Base-by-base conservation (phyloP, 1,140 invertebrate species). In the Atta cephalotes region DNA sequence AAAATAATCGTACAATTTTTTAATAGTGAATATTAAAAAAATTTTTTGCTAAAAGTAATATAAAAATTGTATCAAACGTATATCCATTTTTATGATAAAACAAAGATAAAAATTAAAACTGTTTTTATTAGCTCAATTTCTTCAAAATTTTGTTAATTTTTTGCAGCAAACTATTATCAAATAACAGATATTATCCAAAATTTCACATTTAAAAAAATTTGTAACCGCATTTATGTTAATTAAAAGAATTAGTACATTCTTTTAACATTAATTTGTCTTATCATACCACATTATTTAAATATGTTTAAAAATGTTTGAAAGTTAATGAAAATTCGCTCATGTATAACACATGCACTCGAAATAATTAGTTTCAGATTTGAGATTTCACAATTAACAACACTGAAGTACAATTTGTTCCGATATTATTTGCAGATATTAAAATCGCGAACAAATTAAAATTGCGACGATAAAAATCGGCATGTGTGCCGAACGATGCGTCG, bases 401-500 rank as follows among this genome's bases (percentile, higher is more conserved):
- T 60, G 39, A 28, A 49, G 2, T 56, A 39, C 21, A 4, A 81
- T 45, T 56, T 58, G 18, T 53, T 58, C 2, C 51, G 72, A 78
- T n/a, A 14, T 21, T 78, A 25, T 65, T 63, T 16, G 14, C n/a
- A 28, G 16, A 2, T 45, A 51, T 51, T 49, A 16, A 87, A 81
- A 71, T 71, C 45, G 14, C 39, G 39, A 66, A 7, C 16, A 1
- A 31, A 56, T 65, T 71, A 68, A 68, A 68, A 58, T 51, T 16
- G 14, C 3, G n/a, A 51, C 31, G 58, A 56, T 58, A 70, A 68
- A 56, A 21, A 76, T 51, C 53, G 28, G 25, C 18, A 18, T 16
- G 21, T 65, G 2, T 9, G 21, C 63, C 53, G 62, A 31, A 76
- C 89, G 89, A 85, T 78, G 60, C 53, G 85, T 81, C 51, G 76